A percentile compares a stretch with the other conserved stretches of the same genome.
phyloP scores from a whole-genome alignment of 2,888 invertebrate species.

The Dendrolimus pini region DNA sequence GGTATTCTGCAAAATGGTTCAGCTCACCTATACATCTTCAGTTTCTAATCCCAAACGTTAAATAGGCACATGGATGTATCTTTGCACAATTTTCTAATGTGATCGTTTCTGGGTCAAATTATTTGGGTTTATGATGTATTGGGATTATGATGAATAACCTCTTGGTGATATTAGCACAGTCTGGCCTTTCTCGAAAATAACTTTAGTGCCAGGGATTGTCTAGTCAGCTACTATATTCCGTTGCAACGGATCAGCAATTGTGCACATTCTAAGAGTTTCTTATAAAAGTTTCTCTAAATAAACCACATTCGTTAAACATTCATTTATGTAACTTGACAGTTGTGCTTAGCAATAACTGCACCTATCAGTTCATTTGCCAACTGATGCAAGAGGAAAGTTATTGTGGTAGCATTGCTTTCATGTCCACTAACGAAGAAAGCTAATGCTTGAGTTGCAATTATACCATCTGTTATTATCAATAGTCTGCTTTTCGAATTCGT shows the following conservation, averaged over 20 bases:
- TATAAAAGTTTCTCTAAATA: slow-evolving; percentile 49
- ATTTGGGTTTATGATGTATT: slow-evolving; percentile 49
- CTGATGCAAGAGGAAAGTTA: slow-evolving; percentile 42
- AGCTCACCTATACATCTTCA: slow-evolving; percentile 56
- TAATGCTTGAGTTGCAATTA: slow-evolving; percentile 53
- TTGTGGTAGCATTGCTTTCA: slow-evolving; percentile 55
- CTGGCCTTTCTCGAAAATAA: slow-evolving; percentile 38
- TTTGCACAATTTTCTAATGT: slow-evolving; percentile 29
- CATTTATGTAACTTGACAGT: slow-evolving; percentile 43
- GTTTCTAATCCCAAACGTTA: slow-evolving; percentile 58
- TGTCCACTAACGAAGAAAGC: slow-evolving; percentile 60
- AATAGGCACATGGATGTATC: slow-evolving; percentile 41
- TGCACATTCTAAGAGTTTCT: slow-evolving; percentile 57
- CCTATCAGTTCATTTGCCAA: slow-evolving; percentile 44
- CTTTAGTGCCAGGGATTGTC: slow-evolving; percentile 40
- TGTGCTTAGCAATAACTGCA: slow-evolving; percentile 26
- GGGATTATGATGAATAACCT: slow-evolving; percentile 51
- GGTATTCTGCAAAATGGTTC: slow-evolving; percentile 19
- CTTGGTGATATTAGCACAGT: slow-evolving; percentile 35
- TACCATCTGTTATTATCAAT: slow-evolving; percentile 26
- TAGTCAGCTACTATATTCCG: slow-evolving; percentile 39
- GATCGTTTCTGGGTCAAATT: slow-evolving; percentile 65
- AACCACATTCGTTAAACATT: slow-evolving; percentile 42
- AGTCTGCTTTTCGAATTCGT: slow-evolving; percentile 9
- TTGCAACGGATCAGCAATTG: slow-evolving; percentile 47